Conservation (phyloP, 1,140 invertebrate genomes). For the Drosophila mayri region DNA sequence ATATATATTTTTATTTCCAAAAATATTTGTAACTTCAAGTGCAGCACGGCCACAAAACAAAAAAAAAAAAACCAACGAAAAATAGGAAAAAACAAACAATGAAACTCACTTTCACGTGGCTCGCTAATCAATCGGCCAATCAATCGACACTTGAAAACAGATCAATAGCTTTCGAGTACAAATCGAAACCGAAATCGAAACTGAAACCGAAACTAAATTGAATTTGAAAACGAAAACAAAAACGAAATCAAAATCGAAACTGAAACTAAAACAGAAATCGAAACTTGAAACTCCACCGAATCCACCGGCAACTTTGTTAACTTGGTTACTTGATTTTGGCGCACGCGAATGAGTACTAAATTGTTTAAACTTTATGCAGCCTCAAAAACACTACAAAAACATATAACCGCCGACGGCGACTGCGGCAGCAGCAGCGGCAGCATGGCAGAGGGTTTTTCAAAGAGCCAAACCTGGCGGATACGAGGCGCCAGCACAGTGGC, state of each 20-base stretch:
- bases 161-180: conserved; percentile 14
- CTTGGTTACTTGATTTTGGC: conserved; percentile 72
- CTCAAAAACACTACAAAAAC: conserved; percentile 55
- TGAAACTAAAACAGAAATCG: background rate
- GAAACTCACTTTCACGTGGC: conserved; percentile 50
- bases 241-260: conserved; percentile 1
- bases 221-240: conserved; percentile 20
- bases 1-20: conserved; percentile 33
- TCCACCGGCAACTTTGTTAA: conserved; percentile 35
- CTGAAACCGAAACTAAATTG: conserved; percentile 29
- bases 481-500: conserved; percentile 30
- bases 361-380: conserved; percentile 71
- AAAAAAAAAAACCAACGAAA: background rate
- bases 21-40: conserved; percentile 36
- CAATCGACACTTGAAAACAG: conserved; percentile 42
- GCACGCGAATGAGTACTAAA: conserved; percentile 78
- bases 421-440: conserved; percentile 10
- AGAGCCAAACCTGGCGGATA: conserved; percentile 21
- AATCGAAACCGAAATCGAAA: conserved; percentile 5
- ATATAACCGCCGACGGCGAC: conserved; percentile 23
- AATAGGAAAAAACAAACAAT: conserved; percentile 34
- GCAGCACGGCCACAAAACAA: conserved; percentile 6
- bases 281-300: conserved; percentile 25
- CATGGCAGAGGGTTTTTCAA: conserved; percentile 6
- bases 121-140: conserved; percentile 53